These are phyloP conservation scores for Cephonodes hylas DNA, from an alignment of 2,888 invertebrate species.

Conservation along the genomic window DNA sequence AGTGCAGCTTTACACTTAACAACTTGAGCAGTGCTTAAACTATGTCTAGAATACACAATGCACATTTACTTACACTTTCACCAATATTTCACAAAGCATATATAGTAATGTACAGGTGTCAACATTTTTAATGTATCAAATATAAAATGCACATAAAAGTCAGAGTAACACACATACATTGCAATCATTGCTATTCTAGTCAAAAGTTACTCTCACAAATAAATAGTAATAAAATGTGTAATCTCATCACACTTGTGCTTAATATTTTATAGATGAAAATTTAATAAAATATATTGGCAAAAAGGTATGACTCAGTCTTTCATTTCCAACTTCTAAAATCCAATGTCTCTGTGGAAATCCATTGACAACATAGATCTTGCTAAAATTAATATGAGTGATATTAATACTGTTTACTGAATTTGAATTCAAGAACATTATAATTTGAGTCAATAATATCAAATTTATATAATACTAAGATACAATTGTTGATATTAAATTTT, in stretches of 20 bases:
- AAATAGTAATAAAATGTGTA: constrained; percentile 40
- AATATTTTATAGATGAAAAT: constrained; percentile 53
- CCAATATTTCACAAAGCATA: background rate
- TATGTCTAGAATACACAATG: background rate
- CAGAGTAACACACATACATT: constrained; percentile 44
- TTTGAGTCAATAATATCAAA: no score
- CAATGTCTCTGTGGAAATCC: constrained; percentile 41
- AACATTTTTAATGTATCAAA: constrained; percentile 24
- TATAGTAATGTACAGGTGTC: background rate
- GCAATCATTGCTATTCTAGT: constrained; percentile 63
- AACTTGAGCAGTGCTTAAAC: background rate
- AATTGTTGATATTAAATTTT: no score
- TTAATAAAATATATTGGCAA: constrained; percentile 61
- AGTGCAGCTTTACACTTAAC: no score
- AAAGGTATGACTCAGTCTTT: constrained; percentile 77
- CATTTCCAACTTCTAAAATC: constrained; percentile 41
- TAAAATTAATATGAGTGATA: background rate
- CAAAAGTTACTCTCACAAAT: constrained; percentile 51
- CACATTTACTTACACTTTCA: background rate
- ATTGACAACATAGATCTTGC: constrained; percentile 8
- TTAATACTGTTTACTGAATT: background rate
- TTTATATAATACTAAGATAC: no score
- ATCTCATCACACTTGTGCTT: constrained; percentile 59
- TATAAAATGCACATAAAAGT: constrained; percentile 11
- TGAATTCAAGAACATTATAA: background rate